Percentiles rank a stretch among this genome's conserved stretches.
Evolutionary conservation across 2,113 vertebrate species (phyloP).

Genomic region (Catagonus wagneri): DNA sequence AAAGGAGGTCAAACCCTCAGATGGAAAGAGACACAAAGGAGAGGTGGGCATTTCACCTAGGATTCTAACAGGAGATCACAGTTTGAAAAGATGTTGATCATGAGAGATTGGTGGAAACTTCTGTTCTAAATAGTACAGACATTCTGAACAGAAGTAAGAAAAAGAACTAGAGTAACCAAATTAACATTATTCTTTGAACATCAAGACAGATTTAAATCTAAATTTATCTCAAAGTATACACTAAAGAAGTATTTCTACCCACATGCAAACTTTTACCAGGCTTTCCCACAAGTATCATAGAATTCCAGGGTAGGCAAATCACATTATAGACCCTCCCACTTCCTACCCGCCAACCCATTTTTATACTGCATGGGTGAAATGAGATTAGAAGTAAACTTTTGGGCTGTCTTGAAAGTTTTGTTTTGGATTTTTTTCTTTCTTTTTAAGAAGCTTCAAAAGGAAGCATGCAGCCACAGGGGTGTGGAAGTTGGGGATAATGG

Average conservation of each 20-base stretch:
- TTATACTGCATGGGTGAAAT: conserved; percentile 46
- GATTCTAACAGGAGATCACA: neutral
- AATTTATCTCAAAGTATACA: conserved; percentile 54
- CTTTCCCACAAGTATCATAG: conserved; percentile 61
- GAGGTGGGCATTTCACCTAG: neutral
- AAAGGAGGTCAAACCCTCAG: neutral
- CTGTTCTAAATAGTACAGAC: neutral
- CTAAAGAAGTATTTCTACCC: conserved; percentile 45
- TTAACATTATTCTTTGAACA: conserved; percentile 38
- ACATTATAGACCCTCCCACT: neutral
- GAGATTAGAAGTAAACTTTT: conserved; percentile 69
- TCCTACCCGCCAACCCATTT: conserved; percentile 1
- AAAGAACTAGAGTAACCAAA: conserved; percentile 25
- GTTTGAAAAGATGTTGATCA: neutral
- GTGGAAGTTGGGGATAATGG: conserved; percentile 72
- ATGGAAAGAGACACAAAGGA: neutral
- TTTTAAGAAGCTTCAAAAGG: conserved; percentile 67
- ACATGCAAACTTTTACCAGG: neutral
- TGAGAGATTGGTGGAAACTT: neutral
- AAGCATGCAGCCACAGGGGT: conserved; percentile 65
- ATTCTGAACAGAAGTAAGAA: conserved; percentile 21
- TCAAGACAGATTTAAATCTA: conserved; percentile 49
- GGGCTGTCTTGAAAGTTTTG: conserved; percentile 5
- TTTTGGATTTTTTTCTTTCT: neutral
- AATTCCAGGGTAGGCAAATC: conserved; percentile 47